A percentile compares a stretch with the other conserved stretches of the same genome.
These are phyloP conservation scores for Dromaius novaehollandiae DNA, from an alignment of 2,113 vertebrate genomes.

Conservation along the genomic window DNA sequence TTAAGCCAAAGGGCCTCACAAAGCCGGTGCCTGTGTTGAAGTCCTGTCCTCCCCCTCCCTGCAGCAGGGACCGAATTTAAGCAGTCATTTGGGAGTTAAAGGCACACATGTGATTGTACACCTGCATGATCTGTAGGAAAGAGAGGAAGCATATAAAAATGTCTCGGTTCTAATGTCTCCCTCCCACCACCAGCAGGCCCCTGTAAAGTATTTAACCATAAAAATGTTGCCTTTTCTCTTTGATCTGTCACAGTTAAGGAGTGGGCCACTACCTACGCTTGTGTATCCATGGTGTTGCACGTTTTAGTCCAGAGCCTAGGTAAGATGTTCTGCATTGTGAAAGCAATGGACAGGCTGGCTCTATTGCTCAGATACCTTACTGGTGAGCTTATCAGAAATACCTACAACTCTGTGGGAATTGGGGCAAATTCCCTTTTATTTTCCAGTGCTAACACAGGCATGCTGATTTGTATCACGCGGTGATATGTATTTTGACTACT, in stretches of 20 bases:
- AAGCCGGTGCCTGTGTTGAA: neutral
- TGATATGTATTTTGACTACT: constrained; percentile 31
- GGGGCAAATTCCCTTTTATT: neutral
- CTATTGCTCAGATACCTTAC: fast-evolving
- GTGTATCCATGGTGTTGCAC: neutral
- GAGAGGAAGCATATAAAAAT: neutral
- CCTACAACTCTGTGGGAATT: neutral
- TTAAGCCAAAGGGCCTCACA: neutral
- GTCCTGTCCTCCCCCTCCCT: neutral
- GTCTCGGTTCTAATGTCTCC: neutral
- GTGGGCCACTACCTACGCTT: neutral
- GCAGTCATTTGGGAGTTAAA: neutral
- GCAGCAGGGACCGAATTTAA: neutral
- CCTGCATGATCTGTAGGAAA: neutral
- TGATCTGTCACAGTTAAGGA: neutral
- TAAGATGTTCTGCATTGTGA: neutral
- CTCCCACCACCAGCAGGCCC: neutral
- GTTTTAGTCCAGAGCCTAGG: neutral
- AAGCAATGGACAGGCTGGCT: neutral
- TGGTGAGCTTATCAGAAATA: fast-evolving
- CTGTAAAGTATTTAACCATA: neutral
- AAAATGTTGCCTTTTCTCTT: neutral
- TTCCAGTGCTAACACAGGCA: neutral
- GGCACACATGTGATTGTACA: neutral
- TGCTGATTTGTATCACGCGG: neutral